phyloP scores from a whole-genome alignment of 2,797 vertebrate genomes.

The Sebastes steindachneri region DNA sequence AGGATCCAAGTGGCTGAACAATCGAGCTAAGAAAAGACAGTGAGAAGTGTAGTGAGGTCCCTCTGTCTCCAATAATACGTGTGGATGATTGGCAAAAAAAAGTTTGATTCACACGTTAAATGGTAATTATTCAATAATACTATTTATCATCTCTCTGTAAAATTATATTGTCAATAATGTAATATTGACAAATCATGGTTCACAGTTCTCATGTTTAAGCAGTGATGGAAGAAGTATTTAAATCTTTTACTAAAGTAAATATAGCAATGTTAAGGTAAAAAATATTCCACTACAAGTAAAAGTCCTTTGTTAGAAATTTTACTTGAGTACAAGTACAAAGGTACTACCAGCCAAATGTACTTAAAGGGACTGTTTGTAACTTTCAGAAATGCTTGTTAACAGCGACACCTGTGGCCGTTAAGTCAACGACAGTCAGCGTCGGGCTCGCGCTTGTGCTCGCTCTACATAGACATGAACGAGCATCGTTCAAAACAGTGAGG shows the following conservation, averaged over 20 bases:
- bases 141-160: neutral
- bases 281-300: neutral
- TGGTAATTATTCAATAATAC: neutral
- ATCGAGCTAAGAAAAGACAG: slow-evolving; percentile 73
- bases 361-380: no score
- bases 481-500: no score
- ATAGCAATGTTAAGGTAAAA: neutral
- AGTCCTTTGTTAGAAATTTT: neutral
- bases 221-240: neutral
- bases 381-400: neutral
- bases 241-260: neutral
- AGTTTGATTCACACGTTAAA: neutral
- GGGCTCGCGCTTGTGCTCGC: no score
- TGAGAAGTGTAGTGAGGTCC: slow-evolving; percentile 29
- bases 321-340: neutral
- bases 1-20: slow-evolving; percentile 62
- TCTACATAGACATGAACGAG: no score
- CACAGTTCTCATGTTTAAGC: neutral
- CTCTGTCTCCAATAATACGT: neutral
- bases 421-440: no score
- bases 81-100: neutral
- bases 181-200: neutral
- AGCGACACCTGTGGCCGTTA: no score
- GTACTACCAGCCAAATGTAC: neutral
- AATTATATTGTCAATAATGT: neutral